Evolutionary conservation across 2,797 vertebrate genomes (phyloP), one percentile per base, ranked within the genome.

Genomic region (Eulemur coronatus): DNA sequence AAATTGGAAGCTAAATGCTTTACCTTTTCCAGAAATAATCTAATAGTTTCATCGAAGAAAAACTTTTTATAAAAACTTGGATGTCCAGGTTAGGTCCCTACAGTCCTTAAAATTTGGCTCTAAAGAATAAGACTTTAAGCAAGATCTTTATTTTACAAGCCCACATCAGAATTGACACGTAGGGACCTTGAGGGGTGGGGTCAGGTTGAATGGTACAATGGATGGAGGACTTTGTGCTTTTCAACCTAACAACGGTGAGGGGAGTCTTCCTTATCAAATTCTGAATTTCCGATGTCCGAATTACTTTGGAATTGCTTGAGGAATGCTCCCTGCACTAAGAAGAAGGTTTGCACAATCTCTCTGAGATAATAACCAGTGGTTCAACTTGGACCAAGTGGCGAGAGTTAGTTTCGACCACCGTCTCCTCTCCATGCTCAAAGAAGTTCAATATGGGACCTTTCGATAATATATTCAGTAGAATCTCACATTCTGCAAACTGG

Each of bases 361-460:
- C 3, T 7, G 61, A 92, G 92, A 75, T 78, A 72, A 50, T 38
- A 20, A 82, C 8, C 72, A 86, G 17, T 69, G 9, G 69, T 79
- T 88, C 63, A 90, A 61, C 17, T 20, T 17, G 43, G 82, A 85
- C 20, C 33, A 81, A 88, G 14, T 48, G 35, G 6, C 0, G 84
- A n/a, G 43, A 80, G 67, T 93, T 93, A 78, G 50, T 46, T 79
- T 50, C 7, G 15, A 13, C 2, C 48, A 13, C 22, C 38, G 41
- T 41, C 28, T 57, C 33, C 13, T 85, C 46, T 55, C 4, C 28
- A 26, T 75, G 69, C 67, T 95, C 73, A 92, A 48, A 92, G 75
- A 97, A 95, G 94, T 97, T 97, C 81, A 97, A 48, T 89, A 63
- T 91, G 92, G 92, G 92, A 97, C 93, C 82, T 96, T 96, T 95